Base-by-base conservation (phyloP, 2,797 vertebrate species). In the Adrianichthys oophorus region DNA sequence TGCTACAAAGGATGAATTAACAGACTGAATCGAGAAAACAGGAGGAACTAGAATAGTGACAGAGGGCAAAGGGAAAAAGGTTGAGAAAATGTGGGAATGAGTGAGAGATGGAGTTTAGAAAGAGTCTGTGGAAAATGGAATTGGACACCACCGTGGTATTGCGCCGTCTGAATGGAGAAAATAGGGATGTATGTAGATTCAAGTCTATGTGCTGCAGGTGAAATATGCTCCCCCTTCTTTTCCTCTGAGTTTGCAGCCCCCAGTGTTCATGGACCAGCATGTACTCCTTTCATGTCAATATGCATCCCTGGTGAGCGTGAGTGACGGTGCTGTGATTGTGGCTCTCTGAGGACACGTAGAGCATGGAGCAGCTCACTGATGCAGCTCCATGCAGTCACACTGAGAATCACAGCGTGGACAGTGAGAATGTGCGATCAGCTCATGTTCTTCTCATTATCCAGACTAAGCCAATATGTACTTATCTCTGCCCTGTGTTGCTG, bases 91-190 rank as follows among this genome's bases (percentile, higher is more conserved):
- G 17, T 62, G 54, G 7, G 37, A 58, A 53, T 59, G 62, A 67
- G 32, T 37, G 32, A 37, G 32, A 32, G 32, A 37, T 12, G 56
- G 55, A 58, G 57, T n/a, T 15, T 29, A 56, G 47, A 16, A n/a
- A 65, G 68, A 86, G 68, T 76, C 53, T 53, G 65, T 53, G 78
- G 75, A 79, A 91, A 88, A 85, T 90, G 84, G 82, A 83, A 87
- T 83, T 80, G 70, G 68, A 81, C 74, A 68, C 76, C 78, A 86
- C 79, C 84, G 79, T 85, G 80, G 83, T 72, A 65, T 89, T 84
- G 85, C 80, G 80, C 72, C 76, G 74, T 87, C 75, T 74, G 72
- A 65, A 87, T 80, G 72, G 54, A 15, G 68, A 79, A 85, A 86
- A 82, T 82, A 74, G 63, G 74, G 70, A 80, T 82, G 70, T 78